phyloP scores from a whole-genome alignment of 2,888 invertebrate genomes.

The Eupsilia transversa region DNA sequence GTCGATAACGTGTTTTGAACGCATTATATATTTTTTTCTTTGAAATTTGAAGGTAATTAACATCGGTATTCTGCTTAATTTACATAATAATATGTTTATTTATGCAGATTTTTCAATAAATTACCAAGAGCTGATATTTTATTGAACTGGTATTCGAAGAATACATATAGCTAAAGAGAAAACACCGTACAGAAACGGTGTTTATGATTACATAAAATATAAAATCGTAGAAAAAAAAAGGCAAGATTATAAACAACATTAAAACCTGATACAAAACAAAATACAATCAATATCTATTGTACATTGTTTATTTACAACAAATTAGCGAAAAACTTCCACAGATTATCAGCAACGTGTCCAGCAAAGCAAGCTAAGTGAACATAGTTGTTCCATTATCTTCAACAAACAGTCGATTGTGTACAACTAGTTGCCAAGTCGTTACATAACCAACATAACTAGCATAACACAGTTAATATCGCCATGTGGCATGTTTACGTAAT shows the following conservation, averaged over 20 bases:
- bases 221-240: background rate
- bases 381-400: slow-evolving; percentile 51
- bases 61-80: slow-evolving; percentile 5
- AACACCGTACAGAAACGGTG: background rate
- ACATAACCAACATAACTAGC: slow-evolving; percentile 57
- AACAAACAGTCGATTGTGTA: slow-evolving; percentile 48
- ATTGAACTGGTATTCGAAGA: background rate
- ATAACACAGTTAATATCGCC: slow-evolving; percentile 30
- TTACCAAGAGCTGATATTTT: background rate
- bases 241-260: background rate
- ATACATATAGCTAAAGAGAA: background rate
- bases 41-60: background rate
- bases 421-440: slow-evolving; percentile 49
- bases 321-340: background rate
- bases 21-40: background rate
- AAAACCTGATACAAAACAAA: slow-evolving; percentile 5
- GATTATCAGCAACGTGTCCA: slow-evolving; percentile 5
- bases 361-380: slow-evolving; percentile 19
- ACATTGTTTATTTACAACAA: background rate
- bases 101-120: background rate
- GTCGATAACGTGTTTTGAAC: background rate
- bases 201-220: background rate
- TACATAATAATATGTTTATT: slow-evolving; percentile 12
- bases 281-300: slow-evolving; percentile 8
- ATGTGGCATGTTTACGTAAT: slow-evolving; percentile 28